Evolutionary conservation across 2,888 invertebrate species (phyloP), one percentile per base, ranked within the genome.

Genomic region (Pteria penguin): DNA sequence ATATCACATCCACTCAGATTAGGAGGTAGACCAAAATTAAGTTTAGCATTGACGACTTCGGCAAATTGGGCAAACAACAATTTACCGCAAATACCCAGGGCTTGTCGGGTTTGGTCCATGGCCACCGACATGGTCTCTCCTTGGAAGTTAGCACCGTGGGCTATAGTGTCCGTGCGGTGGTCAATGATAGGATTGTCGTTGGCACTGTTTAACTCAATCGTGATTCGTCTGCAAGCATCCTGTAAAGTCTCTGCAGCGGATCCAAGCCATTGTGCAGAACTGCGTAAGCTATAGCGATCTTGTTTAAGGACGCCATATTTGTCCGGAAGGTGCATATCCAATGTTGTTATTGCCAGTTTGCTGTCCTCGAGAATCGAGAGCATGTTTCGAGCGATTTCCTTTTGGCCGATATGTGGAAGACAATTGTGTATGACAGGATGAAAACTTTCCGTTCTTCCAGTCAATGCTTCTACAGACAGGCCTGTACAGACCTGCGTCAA

Each of bases 41-140:
- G 74, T 8, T 77, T 78, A 32, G 63, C 60, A 58, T 86, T 86
- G 22, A 86, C 76, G 8, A 87, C 72, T 71, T 87, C 86, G 11
- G 80, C 71, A 60, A 87, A 76, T 68, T 87, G 86, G 22, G 82
- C 86, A 63, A 86, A 83, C 14, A 86, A 66, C 5, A 87, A 80
- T 63, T 85, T 84, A 0, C 85, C 86, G 72, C 86, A 86, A 24
- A 87, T 58, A 45, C 85, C 85, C 8, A 87, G 11, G 1, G 73
- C 78, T 63, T 87, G 86, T 29, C 87, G 45, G 1, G 81, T 66
- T 63, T 86, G 85, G 63, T 87, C 87, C 85, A 87, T 60, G 11
- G 71, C 67, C 14, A 71, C 27, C 2, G 71, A 71, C 66, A 76
- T 45, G 2, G 76, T 67, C 31, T 71, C 71, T 22, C 76, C 76